A percentile compares a stretch with the other conserved stretches of the same genome.
phyloP scores from a whole-genome alignment of 2,888 invertebrate genomes.

The Cremastobaeus sp. region DNA sequence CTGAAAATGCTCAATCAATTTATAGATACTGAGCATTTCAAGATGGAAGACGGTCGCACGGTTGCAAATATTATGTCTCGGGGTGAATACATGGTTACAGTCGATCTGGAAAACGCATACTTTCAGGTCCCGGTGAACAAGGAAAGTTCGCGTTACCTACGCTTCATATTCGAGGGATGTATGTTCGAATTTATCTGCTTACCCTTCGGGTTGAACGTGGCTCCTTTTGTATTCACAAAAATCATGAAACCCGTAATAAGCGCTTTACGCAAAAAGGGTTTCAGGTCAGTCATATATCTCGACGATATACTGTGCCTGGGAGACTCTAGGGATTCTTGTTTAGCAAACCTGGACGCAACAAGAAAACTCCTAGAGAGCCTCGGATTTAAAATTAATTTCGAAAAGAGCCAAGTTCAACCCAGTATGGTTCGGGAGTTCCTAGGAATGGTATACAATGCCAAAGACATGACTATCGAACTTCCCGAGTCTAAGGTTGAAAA shows the following conservation, averaged over 20 bases:
- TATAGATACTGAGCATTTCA: not conserved
- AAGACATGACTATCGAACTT: too few species aligned
- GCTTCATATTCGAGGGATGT: not conserved
- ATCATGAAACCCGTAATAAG: not conserved
- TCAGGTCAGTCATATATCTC: not conserved
- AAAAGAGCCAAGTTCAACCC: too few species aligned
- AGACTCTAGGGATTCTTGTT: not conserved
- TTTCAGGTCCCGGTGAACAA: not conserved
- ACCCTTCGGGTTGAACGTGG: not conserved
- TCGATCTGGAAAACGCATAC: not conserved
- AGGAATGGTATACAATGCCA: too few species aligned
- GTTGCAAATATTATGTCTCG: not conserved
- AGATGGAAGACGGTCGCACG: not conserved
- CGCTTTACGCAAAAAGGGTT: not conserved
- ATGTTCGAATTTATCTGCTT: not conserved
- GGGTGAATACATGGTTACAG: not conserved
- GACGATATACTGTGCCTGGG: not conserved
- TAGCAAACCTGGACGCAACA: not conserved
- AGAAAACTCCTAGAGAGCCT: too few species aligned
- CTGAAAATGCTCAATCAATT: not conserved
- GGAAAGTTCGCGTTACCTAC: not conserved
- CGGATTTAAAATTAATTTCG: too few species aligned
- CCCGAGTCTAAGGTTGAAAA: too few species aligned
- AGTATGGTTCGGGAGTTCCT: too few species aligned
- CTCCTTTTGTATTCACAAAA: constrained; percentile 11